phyloP scores from a whole-genome alignment of 2,113 vertebrate species.

The Solea senegalensis region DNA sequence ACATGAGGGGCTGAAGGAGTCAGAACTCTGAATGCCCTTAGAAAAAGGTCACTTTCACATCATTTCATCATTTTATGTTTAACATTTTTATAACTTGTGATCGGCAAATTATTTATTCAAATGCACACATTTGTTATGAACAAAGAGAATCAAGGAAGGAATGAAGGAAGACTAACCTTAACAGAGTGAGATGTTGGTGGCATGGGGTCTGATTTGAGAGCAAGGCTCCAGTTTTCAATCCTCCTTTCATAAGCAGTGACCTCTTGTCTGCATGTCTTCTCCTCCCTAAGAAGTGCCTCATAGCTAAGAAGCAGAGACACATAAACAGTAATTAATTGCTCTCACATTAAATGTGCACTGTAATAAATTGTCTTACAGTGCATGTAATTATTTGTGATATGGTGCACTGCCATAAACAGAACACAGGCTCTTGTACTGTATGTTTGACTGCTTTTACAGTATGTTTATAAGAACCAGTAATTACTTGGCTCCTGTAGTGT shows the following conservation, averaged over 20 bases:
- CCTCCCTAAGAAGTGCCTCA: constrained; percentile 89
- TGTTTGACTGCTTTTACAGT: too few relatives aligned
- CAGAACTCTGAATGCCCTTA: background rate
- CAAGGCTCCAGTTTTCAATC: constrained; percentile 84
- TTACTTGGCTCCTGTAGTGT: too few relatives aligned
- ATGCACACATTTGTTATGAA: background rate
- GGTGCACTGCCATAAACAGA: too few relatives aligned
- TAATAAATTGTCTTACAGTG: background rate
- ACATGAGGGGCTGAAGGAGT: background rate
- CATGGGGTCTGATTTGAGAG: constrained; percentile 68
- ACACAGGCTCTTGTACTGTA: background rate
- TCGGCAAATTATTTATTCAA: too few relatives aligned
- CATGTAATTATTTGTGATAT: background rate
- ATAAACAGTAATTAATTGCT: background rate
- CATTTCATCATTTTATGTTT: too few relatives aligned
- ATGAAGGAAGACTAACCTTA: constrained; percentile 51
- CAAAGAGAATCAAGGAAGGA: background rate
- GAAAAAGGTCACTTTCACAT: too few relatives aligned
- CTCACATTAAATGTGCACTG: background rate
- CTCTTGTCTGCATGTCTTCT: constrained; percentile 84
- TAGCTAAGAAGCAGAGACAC: constrained; percentile 78
- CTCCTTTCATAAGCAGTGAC: constrained; percentile 86
- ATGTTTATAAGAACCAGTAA: too few relatives aligned
- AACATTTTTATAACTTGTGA: too few relatives aligned
- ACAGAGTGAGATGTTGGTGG: constrained; percentile 53